Evolutionary conservation across 2,797 vertebrate species (phyloP).

Genomic region (Cygnus olor): DNA sequence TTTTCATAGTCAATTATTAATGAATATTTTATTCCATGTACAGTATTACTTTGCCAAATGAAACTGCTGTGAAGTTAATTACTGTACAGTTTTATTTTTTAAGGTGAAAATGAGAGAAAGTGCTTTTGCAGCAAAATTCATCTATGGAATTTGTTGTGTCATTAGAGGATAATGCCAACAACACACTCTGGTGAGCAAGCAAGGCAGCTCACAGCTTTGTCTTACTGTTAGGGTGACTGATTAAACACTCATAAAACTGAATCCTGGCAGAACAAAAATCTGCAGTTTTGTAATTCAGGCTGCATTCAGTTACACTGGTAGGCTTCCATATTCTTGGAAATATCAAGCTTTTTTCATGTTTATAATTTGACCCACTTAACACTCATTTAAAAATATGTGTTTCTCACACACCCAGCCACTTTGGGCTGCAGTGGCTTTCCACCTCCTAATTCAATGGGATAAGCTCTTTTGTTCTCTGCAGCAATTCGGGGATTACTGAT

Average conservation of each 20-base stretch:
- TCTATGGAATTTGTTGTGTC: constrained; percentile 45
- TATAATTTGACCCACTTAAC: constrained; percentile 44
- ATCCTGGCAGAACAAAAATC: constrained; percentile 24
- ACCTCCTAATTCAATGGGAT: not conserved
- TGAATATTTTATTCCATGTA: constrained; percentile 66
- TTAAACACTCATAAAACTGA: constrained; percentile 44
- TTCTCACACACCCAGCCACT: constrained; percentile 9
- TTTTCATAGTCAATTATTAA: constrained; percentile 72
- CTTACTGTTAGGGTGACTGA: constrained; percentile 33
- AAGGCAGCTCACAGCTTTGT: constrained; percentile 32
- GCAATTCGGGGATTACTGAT: not conserved
- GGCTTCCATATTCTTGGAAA: constrained; percentile 50
- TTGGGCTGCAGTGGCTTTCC: not conserved
- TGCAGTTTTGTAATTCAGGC: constrained; percentile 21
- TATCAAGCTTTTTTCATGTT: not conserved
- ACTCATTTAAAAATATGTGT: constrained; percentile 39
- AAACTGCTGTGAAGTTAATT: constrained; percentile 77
- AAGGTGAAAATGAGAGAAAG: constrained; percentile 64
- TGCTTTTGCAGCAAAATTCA: constrained; percentile 53
- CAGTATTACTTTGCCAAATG: constrained; percentile 58
- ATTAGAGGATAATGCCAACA: constrained; percentile 49
- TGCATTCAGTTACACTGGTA: constrained; percentile 16
- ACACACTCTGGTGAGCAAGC: constrained; percentile 47
- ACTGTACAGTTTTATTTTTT: constrained; percentile 46
- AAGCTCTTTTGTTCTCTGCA: not conserved